A percentile compares a stretch with the other conserved stretches of the same genome.
Conservation (phyloP, 2,797 vertebrate genomes). For the Clangula hyemalis region DNA sequence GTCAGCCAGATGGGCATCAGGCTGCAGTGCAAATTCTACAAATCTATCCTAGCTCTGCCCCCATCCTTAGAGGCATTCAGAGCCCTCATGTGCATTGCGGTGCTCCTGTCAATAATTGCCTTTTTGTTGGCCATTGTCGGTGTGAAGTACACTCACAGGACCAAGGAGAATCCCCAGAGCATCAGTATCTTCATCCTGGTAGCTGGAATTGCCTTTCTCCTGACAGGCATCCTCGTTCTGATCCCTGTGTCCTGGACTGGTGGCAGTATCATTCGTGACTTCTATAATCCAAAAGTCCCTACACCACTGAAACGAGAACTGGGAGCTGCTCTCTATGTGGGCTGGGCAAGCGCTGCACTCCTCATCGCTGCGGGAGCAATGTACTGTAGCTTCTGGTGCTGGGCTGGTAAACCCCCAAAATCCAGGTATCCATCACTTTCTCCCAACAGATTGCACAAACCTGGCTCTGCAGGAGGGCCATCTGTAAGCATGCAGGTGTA, state of each 20-base stretch:
- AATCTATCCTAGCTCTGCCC: constrained; percentile 78
- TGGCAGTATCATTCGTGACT: constrained; percentile 86
- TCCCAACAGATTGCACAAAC: not conserved
- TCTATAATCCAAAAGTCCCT: constrained; percentile 86
- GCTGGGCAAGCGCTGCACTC: constrained; percentile 85
- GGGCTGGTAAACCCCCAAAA: constrained; percentile 44
- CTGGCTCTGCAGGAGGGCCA: not conserved
- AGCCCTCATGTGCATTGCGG: constrained; percentile 87
- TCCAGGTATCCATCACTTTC: not conserved
- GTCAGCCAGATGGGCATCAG: constrained; percentile 82
- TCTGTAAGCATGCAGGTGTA: not conserved
- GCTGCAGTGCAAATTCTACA: constrained; percentile 83
- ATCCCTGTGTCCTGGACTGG: constrained; percentile 92
- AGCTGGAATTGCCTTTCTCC: constrained; percentile 84
- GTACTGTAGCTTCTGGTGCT: constrained; percentile 59
- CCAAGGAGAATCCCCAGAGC: constrained; percentile 67
- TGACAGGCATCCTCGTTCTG: constrained; percentile 82
- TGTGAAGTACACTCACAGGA: constrained; percentile 81
- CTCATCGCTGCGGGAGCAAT: constrained; percentile 81
- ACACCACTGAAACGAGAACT: constrained; percentile 88
- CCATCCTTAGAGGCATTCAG: constrained; percentile 82
- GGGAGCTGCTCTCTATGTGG: constrained; percentile 92
- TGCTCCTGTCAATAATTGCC: constrained; percentile 76
- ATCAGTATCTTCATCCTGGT: constrained; percentile 78
- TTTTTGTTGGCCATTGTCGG: constrained; percentile 83